phyloP scores from a whole-genome alignment of 1,140 invertebrate species.

The Danaus plexippus region DNA sequence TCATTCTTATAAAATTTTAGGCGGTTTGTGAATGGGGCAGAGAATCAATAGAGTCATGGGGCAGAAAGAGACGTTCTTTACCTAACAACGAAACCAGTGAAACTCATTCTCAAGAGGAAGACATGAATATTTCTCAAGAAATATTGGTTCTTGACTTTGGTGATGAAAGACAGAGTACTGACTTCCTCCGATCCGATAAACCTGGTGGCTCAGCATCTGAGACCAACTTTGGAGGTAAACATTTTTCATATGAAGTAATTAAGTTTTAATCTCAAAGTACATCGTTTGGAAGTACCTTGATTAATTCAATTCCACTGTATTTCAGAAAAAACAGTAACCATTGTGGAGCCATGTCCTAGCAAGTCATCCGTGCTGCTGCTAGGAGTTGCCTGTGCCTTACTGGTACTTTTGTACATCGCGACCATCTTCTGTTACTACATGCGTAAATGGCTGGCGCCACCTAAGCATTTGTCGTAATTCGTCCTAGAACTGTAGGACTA shows the following conservation, averaged over 20 bases:
- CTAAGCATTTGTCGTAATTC: slow-evolving; percentile 82
- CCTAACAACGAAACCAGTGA: slow-evolving; percentile 65
- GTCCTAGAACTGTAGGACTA: slow-evolving; percentile 17
- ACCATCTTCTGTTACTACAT: slow-evolving; percentile 93
- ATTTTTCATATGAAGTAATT: slow-evolving; percentile 1
- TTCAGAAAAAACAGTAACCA: slow-evolving; percentile 88
- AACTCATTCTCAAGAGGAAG: slow-evolving; percentile 81
- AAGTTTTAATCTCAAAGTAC: background rate
- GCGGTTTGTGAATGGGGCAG: slow-evolving; percentile 90
- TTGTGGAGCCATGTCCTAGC: slow-evolving; percentile 90
- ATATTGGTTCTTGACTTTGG: slow-evolving; percentile 93
- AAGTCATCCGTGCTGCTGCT: slow-evolving; percentile 90
- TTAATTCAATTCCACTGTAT: slow-evolving; percentile 23
- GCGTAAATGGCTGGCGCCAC: slow-evolving; percentile 89
- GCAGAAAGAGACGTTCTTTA: slow-evolving; percentile 85
- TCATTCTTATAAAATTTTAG: slow-evolving; percentile 54
- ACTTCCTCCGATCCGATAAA: slow-evolving; percentile 82
- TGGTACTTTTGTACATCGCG: slow-evolving; percentile 91
- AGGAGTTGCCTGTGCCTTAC: slow-evolving; percentile 89
- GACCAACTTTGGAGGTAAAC: slow-evolving; percentile 82
- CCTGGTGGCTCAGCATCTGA: slow-evolving; percentile 73
- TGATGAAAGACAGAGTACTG: slow-evolving; percentile 85
- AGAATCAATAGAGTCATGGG: slow-evolving; percentile 91
- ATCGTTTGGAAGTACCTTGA: background rate
- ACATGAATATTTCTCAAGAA: slow-evolving; percentile 95